Percentiles rank a stretch among this genome's conserved stretches.
Conservation (phyloP, 2,888 invertebrate genomes). For the Drosophila neutralis region DNA sequence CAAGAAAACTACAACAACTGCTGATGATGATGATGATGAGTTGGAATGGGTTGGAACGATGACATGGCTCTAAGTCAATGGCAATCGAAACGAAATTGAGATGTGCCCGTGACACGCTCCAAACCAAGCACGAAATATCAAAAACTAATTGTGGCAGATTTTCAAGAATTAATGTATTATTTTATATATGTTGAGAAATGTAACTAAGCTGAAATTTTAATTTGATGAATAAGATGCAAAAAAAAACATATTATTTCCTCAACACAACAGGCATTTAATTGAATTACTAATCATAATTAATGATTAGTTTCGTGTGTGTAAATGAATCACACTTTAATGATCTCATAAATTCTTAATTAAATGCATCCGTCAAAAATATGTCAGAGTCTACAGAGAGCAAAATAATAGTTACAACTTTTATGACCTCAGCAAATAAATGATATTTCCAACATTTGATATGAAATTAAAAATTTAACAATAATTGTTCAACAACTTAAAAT, state of each 20-base stretch:
- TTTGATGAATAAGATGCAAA: background rate
- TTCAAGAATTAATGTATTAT: no score
- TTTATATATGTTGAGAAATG: background rate
- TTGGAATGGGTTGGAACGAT: slow-evolving; percentile 42
- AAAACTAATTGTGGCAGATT: background rate
- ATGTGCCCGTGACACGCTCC: slow-evolving; percentile 44
- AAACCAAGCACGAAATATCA: background rate
- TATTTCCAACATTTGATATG: background rate
- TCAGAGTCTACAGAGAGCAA: background rate
- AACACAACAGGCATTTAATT: background rate
- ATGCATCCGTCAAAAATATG: background rate
- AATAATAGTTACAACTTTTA: background rate
- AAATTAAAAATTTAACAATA: background rate
- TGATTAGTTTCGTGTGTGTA: background rate
- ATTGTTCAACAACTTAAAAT: background rate
- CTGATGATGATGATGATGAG: slow-evolving; percentile 56
- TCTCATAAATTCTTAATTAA: background rate
- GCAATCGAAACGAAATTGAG: slow-evolving; percentile 38
- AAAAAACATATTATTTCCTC: background rate
- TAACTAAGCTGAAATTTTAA: background rate
- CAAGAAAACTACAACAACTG: slow-evolving; percentile 23
- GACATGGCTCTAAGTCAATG: slow-evolving; percentile 60
- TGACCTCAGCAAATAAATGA: background rate
- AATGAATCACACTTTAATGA: background rate
- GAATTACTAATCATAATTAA: background rate